Conservation (phyloP, 1,140 invertebrate species). For the Ips typographus region DNA sequence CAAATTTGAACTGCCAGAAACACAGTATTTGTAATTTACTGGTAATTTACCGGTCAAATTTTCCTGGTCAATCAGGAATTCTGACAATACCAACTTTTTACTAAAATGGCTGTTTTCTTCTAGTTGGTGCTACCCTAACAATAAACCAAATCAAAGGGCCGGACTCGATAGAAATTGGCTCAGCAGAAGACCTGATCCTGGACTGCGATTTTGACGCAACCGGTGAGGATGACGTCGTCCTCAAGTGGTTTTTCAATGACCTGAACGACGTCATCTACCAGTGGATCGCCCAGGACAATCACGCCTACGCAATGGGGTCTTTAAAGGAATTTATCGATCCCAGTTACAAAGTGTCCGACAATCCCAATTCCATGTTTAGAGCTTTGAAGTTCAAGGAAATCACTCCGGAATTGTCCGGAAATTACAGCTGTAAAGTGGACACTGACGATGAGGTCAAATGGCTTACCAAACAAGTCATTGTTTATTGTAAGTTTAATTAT, state of each 20-base stretch:
- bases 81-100: not conserved
- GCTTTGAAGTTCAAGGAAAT: slow-evolving; percentile 42
- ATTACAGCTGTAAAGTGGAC: slow-evolving; percentile 46
- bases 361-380: slow-evolving; percentile 39
- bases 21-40: too few species aligned
- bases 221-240: slow-evolving; percentile 35
- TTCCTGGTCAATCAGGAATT: not conserved
- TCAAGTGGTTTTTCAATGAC: slow-evolving; percentile 47
- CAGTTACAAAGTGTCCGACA: slow-evolving; percentile 37
- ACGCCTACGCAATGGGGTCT: slow-evolving; percentile 25
- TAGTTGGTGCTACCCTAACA: slow-evolving; percentile 38
- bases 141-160: slow-evolving; percentile 43
- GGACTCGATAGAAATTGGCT: slow-evolving; percentile 33
- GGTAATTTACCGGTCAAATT: too few species aligned
- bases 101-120: slow-evolving; percentile 20
- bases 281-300: slow-evolving; percentile 36
- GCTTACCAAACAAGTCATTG: slow-evolving; percentile 41
- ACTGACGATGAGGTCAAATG: slow-evolving; percentile 31
- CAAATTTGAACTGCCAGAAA: too few species aligned
- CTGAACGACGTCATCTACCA: slow-evolving; percentile 43
- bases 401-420: slow-evolving; percentile 39
- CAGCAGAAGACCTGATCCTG: slow-evolving; percentile 35
- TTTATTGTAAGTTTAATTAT: slow-evolving; percentile 43
- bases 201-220: slow-evolving; percentile 43
- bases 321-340: slow-evolving; percentile 41